Base-by-base conservation (phyloP, 2,888 invertebrate species). In the Unio pictorum region DNA sequence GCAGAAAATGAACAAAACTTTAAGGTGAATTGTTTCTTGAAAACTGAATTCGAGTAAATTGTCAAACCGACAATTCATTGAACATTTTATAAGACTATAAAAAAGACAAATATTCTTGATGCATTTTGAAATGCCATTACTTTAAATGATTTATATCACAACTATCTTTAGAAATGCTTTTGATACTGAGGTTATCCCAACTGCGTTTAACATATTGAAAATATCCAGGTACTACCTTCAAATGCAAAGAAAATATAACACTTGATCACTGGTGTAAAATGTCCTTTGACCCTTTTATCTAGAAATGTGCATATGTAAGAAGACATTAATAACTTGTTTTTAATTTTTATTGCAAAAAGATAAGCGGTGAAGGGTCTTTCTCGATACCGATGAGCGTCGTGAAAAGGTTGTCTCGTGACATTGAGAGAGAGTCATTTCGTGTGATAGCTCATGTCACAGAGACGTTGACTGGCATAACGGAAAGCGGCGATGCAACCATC, bases 391-490 rank as follows among this genome's bases (percentile, higher is more conserved):
- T 67, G 26, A 65, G 61, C 15, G 72, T 76, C 1, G 30, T 81
- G 7, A 67, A 68, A 4, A 76, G 68, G 57, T 65, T 81, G 18
- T 65, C 71, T 15, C 66, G 72, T n/a, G 67, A 74, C 55, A 23
- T 78, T 11, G 59, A 70, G 7, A 73, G 68, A 20, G 65, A 69
- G 18, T 70, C 72, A 2, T 69, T 81, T 23, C 20, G 57, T 2
- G 72, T 81, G 3, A 71, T 96, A 87, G 97, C 96, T 0, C 94
- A 95, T 4, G 94, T 98, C 4, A 96, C 96, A 89, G 98, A 98
- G 91, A 93, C 93, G 66, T 92, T 96, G 77, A 98, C 98, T 1
- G 93, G 95, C 26, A 92, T 96, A 65, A 93, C 94, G 81, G 95
- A 96, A 88, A 96, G 96, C 87, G 93, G 93, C 26, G 93, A 94